Evolutionary conservation across 2,888 invertebrate species (phyloP), one percentile per base, ranked within the genome.

Genomic region (Pocota personata): DNA sequence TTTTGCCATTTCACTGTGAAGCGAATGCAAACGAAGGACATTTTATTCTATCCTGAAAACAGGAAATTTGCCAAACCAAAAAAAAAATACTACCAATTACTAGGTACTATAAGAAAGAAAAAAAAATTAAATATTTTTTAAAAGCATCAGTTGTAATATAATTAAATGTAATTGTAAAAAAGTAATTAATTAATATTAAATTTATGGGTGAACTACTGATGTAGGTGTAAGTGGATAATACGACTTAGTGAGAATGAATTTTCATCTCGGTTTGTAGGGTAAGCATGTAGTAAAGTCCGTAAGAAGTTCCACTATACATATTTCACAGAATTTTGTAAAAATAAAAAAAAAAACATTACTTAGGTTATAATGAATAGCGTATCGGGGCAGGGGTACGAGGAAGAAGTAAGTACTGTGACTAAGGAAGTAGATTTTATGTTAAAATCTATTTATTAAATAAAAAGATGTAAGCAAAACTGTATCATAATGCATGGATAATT

Each of bases 361-460:
- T 69, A 69, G 69, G 40, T 46, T 30, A 58, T 55, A 35, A 40
- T 50, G n/a, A 46, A 30, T 21, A 37, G 7, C 46, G 50, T 79
- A 84, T 75, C 62, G 69, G 62, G 30, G 8, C 10, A 40, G 14
- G 72, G 78, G 83, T 83, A 73, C 50, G 67, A 8, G 6, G 8
- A 52, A 43, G 46, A 19, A 55, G 62, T 71, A 80, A 24, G 80
- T 46, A 76, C 75, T 76, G 80, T 80, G 80, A 84, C 80, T 80
- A 77, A 72, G 21, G 66, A 57, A 43, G 55, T 77, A 86, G 86
- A 86, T 86, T 86, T 86, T 86, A 86, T 86, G 86, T 86, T 86
- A 86, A 86, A 86, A 76, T 86, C 86, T 86, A 86, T 80, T 79
- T 71, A 78, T 37, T 48, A 55, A 48, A 48, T 19, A 62, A 62